Percentiles rank a stretch among this genome's conserved stretches.
phyloP scores from a whole-genome alignment of 2,113 vertebrate genomes.

The Leuciscus idus region DNA sequence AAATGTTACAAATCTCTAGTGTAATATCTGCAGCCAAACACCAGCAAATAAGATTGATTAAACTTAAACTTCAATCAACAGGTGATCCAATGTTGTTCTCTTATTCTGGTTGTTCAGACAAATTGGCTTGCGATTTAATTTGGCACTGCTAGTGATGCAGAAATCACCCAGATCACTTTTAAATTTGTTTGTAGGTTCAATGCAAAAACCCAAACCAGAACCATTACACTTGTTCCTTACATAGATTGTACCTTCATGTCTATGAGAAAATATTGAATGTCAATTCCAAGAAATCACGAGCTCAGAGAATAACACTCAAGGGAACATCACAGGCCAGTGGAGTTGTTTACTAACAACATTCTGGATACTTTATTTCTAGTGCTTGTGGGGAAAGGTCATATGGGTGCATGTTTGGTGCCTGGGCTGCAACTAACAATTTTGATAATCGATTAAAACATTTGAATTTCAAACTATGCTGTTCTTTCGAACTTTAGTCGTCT shows the following conservation, averaged over 20 bases:
- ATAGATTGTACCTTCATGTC: background rate
- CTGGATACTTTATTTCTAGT: conserved; percentile 3
- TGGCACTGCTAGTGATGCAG: background rate
- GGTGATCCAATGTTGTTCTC: background rate
- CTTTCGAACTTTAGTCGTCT: background rate
- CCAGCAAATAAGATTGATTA: background rate
- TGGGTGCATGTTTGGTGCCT: background rate
- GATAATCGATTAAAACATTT: background rate
- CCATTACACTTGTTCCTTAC: background rate
- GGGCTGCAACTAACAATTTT: background rate
- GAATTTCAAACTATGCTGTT: background rate
- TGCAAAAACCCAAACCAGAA: background rate
- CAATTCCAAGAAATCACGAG: conserved; percentile 9
- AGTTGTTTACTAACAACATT: conserved; percentile 35
- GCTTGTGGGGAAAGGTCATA: conserved; percentile 1
- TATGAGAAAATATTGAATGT: conserved; percentile 11
- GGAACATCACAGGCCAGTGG: background rate
- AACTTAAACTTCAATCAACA: background rate
- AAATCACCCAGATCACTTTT: background rate
- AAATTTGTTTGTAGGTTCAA: background rate
- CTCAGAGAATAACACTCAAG: conserved; percentile 14
- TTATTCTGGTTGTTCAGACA: background rate
- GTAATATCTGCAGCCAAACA: background rate
- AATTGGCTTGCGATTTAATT: background rate
- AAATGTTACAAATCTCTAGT: background rate